These are phyloP conservation scores for Caretta caretta DNA, from an alignment of 2,113 vertebrate genomes.

Conservation along the genomic window DNA sequence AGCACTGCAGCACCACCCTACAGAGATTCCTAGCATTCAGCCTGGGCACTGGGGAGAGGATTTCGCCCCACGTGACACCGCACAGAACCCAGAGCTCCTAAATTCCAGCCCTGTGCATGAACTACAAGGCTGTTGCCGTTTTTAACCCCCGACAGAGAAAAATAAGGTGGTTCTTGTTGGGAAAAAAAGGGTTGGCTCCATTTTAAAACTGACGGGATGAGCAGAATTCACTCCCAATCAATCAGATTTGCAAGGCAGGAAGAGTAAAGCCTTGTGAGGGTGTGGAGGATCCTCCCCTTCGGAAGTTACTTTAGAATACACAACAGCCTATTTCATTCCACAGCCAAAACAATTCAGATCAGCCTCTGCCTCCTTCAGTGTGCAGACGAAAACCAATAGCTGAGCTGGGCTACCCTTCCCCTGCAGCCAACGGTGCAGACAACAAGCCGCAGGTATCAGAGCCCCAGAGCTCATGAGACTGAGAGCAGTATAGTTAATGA, in stretches of 20 bases:
- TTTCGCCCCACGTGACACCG: too few relatives aligned
- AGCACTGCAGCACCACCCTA: not conserved
- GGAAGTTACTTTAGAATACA: not conserved
- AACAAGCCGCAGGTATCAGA: not conserved
- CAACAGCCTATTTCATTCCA: not conserved
- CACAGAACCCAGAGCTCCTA: not conserved
- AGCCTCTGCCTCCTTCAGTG: not conserved
- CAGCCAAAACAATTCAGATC: not conserved
- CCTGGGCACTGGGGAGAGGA: not conserved
- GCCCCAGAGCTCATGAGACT: not conserved
- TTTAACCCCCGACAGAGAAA: not conserved
- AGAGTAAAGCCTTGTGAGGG: not conserved
- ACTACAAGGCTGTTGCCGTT: not conserved
- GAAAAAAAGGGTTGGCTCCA: not conserved
- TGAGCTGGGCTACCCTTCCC: not conserved
- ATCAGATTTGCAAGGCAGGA: not conserved
- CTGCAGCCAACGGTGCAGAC: not conserved
- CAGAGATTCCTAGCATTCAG: not conserved
- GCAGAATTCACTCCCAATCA: not conserved
- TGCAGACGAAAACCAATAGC: not conserved
- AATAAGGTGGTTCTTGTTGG: not conserved
- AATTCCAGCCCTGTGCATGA: not conserved
- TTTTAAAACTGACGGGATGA: not conserved
- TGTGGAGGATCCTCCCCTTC: not conserved
- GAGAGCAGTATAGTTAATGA: conserved; percentile 1